These are phyloP conservation scores for Neelides sp. DNA, from an alignment of 1,140 invertebrate species.

Conservation along the genomic window DNA sequence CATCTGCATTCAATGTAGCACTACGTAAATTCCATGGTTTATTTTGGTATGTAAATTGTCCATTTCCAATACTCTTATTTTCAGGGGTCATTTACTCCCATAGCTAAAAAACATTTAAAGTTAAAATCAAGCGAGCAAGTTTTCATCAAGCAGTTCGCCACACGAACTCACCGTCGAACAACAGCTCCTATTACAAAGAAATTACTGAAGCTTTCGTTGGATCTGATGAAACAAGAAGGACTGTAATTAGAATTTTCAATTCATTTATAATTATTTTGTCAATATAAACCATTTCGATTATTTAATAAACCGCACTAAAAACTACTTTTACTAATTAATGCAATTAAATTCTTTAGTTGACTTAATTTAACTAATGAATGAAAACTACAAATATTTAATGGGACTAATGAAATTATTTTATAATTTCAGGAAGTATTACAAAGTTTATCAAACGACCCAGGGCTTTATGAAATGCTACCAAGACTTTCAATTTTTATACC, in stretches of 20 bases:
- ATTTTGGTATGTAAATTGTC: no score
- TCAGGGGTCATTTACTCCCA: slow-evolving; percentile 30
- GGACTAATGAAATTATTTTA: no score
- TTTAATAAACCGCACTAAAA: not conserved
- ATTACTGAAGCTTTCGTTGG: slow-evolving; percentile 99
- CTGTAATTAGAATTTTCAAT: slow-evolving; percentile 50
- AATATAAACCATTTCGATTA: not conserved
- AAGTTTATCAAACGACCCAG: slow-evolving; percentile 88
- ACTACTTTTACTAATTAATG: no score
- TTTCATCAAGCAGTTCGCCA: slow-evolving; percentile 88
- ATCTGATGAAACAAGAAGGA: slow-evolving; percentile 80
- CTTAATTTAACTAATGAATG: no score
- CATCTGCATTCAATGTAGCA: no score
- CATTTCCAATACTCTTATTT: no score
- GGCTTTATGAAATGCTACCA: slow-evolving; percentile 96
- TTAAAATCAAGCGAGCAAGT: slow-evolving; percentile 76
- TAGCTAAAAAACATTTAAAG: slow-evolving; percentile 43
- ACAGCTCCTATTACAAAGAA: slow-evolving; percentile 97
- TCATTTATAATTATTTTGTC: slow-evolving; percentile 10
- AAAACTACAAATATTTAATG: no score
- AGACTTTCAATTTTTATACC: slow-evolving; percentile 96
- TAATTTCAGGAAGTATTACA: slow-evolving; percentile 85
- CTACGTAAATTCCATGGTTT: no score
- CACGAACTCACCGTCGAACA: slow-evolving; percentile 95
- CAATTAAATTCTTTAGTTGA: no score